Base-by-base conservation (phyloP, 2,797 vertebrate species). In the Alfaro cultratus region DNA sequence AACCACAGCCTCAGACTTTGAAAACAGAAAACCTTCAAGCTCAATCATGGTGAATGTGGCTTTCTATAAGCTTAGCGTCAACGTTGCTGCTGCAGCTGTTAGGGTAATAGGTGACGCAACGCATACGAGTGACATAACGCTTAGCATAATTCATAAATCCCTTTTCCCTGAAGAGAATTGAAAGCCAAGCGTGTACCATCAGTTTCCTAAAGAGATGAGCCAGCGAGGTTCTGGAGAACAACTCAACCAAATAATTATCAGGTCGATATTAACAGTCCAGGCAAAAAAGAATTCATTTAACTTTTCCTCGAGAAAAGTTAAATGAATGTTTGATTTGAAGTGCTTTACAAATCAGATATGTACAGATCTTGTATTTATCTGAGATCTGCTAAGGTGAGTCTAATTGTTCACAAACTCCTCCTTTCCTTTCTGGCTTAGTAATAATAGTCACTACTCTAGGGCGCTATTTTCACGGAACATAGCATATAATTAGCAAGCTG, bases 71-170 rank as follows among this genome's bases (percentile, higher is more conserved):
- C 68, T 71, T 71, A 29, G 7, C 1, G 13, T 71, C 3, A 13
- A 13, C 10, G 1, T 23, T 41, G 10, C 64, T 68, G 64, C 41
- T 15, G 41, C 68, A 71, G 41, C 26, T 46, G 68, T 46, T 13
- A 46, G 68, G 68, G 41, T 29, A 29, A 29, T 15, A 71, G 26
- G 68, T 71, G 68, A 71, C 26, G 41, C 68, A 71, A 71, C 41
- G 26, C 68, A 46, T 46, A 71, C 1, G 26, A 71, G 41, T 71
- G 68, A 71, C 68, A 71, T 71, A 71, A 71, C 26, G 41, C 39
- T 26, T n/a, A 70, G 41, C 60, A 34, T 62, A 62, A 45, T 26
- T 45, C 41, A 71, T n/a, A 71, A 71, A 71, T 45, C 68, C 41
- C 26, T 46, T 71, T 43, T 29, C 5, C 41, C 41, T 45, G 68